These are phyloP conservation scores for Stichodactyla helianthus DNA, from an alignment of 64 coral and sea anemone genomes.

Conservation along the genomic window DNA sequence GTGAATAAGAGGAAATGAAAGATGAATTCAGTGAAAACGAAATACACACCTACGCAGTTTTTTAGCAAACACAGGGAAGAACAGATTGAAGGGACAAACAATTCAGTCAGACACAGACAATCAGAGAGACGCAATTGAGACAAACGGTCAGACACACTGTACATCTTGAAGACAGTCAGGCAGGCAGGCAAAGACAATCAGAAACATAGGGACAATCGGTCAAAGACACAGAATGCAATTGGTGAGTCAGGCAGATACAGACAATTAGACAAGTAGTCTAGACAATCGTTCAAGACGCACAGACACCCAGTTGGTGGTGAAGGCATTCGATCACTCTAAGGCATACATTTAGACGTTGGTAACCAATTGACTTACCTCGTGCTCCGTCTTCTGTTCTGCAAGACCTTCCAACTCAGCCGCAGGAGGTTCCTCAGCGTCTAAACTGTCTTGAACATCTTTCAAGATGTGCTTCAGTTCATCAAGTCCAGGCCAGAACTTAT, in stretches of 20 bases:
- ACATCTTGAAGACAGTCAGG: neutral
- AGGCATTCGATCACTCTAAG: too few species aligned
- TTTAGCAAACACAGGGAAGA: too few species aligned
- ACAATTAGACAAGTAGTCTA: too few species aligned
- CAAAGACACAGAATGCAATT: too few species aligned
- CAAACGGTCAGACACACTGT: neutral
- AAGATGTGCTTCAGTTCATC: conserved; percentile 73
- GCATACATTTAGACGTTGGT: too few species aligned
- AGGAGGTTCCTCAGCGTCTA: conserved; percentile 70
- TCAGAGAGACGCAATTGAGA: neutral
- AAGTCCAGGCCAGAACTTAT: conserved; percentile 73
- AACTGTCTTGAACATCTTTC: conserved; percentile 75
- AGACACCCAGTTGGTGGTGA: too few species aligned
- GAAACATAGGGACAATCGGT: neutral
- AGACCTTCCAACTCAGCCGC: conserved; percentile 72
- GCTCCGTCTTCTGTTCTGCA: conserved; percentile 76
- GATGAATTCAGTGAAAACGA: too few species aligned
- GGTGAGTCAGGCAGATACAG: too few species aligned
- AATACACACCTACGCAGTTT: too few species aligned
- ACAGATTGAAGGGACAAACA: too few species aligned
- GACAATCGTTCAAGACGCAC: too few species aligned
- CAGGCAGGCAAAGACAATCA: neutral
- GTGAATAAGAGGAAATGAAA: too few species aligned
- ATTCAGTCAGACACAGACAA: neutral
- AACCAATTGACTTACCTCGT: conserved; percentile 41